A percentile compares a stretch with the other conserved stretches of the same genome.
phyloP scores from a whole-genome alignment of 2,113 vertebrate genomes.

The Cettia cetti region DNA sequence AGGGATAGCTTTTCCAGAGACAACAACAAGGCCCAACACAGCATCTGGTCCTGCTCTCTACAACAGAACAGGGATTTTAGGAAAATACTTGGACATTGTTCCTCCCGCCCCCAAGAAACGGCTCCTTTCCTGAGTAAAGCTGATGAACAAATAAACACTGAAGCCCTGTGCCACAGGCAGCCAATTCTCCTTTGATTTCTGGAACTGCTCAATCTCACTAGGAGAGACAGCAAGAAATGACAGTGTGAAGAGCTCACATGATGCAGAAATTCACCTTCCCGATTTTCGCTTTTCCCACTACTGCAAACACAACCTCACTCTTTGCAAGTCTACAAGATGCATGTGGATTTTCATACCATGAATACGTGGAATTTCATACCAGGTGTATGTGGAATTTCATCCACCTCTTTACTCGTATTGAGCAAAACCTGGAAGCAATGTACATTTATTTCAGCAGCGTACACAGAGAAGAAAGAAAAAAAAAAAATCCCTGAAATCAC shows the following conservation, averaged over 20 bases:
- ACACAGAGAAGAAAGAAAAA: not conserved
- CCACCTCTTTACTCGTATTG: accelerated
- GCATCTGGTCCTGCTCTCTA: not conserved
- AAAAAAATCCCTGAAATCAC: not conserved
- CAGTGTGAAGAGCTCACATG: not conserved
- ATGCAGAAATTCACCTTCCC: not conserved
- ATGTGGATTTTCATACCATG: not conserved
- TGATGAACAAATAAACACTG: not conserved
- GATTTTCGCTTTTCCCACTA: not conserved
- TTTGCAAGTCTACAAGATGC: not conserved
- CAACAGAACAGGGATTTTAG: not conserved
- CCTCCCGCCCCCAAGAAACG: accelerated
- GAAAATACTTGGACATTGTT: not conserved
- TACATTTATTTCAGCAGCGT: not conserved
- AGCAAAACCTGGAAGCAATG: not conserved
- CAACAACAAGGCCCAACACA: too few species aligned
- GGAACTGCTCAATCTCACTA: not conserved
- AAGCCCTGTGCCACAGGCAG: not conserved
- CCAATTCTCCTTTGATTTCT: not conserved
- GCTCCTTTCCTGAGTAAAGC: not conserved
- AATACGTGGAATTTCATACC: not conserved
- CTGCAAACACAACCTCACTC: not conserved
- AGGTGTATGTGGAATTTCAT: not conserved
- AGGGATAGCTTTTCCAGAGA: not conserved
- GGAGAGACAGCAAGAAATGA: not conserved